These are phyloP conservation scores for Hypomecis atomaria DNA, from an alignment of 2,888 invertebrate genomes.

Conservation along the genomic window DNA sequence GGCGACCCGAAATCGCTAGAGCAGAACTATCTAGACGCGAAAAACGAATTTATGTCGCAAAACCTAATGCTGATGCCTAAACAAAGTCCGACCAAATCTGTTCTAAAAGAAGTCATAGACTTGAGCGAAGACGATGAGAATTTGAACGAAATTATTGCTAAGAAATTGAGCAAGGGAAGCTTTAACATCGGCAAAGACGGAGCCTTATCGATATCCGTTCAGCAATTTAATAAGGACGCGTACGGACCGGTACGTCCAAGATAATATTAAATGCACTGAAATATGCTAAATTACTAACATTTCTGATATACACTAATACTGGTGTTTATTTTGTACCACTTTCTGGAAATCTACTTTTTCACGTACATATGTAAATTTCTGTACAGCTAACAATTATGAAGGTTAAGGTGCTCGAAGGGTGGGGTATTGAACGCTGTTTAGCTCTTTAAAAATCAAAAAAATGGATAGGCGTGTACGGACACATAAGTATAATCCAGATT, in stretches of 20 bases:
- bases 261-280: constrained; percentile 42
- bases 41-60: constrained; percentile 80
- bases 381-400: background rate
- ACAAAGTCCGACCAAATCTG: constrained; percentile 62
- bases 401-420: background rate
- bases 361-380: background rate
- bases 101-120: constrained; percentile 73
- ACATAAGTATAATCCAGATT: background rate
- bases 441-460: background rate
- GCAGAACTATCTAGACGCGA: constrained; percentile 77
- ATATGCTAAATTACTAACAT: constrained; percentile 48
- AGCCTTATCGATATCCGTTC: constrained; percentile 76
- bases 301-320: constrained; percentile 46
- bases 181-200: constrained; percentile 76
- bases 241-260: constrained; percentile 68
- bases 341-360: background rate
- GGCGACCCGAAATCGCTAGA: constrained; percentile 72
- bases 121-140: constrained; percentile 71
- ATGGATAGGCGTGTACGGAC: background rate
- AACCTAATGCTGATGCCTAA: constrained; percentile 78
- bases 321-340: background rate
- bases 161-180: constrained; percentile 69
- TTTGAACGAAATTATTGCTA: constrained; percentile 66
- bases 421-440: background rate
- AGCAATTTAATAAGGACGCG: constrained; percentile 53